phyloP scores from a whole-genome alignment of 2,888 invertebrate species.

The Pristionchus entomophagus region DNA sequence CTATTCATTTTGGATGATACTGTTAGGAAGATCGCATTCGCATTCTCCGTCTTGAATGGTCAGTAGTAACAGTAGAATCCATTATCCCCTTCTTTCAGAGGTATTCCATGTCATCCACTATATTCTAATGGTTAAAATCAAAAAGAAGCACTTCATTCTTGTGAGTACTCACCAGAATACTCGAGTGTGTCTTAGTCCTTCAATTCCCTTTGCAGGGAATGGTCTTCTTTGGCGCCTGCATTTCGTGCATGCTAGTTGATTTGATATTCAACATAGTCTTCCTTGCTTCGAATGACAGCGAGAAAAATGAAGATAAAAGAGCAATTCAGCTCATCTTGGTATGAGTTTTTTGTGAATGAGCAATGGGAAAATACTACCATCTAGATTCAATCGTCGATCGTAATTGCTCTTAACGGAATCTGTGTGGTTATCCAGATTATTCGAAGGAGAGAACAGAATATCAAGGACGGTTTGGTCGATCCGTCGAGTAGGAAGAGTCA shows the following conservation, averaged over 20 bases:
- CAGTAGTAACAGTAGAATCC: background rate
- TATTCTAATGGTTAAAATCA: background rate
- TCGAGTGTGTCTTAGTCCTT: no score
- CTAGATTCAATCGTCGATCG: background rate
- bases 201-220: no score
- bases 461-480: conserved; percentile 1
- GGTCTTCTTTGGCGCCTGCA: background rate
- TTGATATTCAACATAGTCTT: background rate
- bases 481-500: background rate
- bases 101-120: conserved; percentile 7
- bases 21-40: background rate
- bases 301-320: background rate
- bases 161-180: background rate
- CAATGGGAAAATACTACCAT: background rate
- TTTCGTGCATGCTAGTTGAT: background rate
- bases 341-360: no score
- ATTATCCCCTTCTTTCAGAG: background rate
- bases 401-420: background rate
- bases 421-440: conserved; percentile 2
- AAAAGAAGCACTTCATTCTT: conserved; percentile 7
- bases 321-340: background rate
- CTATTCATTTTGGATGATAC: background rate
- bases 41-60: conserved; percentile 1
- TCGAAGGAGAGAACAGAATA: conserved; percentile 4
- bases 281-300: background rate